Evolutionary conservation across 2,797 vertebrate species (phyloP).

Genomic region (Eospalax fontanierii): DNA sequence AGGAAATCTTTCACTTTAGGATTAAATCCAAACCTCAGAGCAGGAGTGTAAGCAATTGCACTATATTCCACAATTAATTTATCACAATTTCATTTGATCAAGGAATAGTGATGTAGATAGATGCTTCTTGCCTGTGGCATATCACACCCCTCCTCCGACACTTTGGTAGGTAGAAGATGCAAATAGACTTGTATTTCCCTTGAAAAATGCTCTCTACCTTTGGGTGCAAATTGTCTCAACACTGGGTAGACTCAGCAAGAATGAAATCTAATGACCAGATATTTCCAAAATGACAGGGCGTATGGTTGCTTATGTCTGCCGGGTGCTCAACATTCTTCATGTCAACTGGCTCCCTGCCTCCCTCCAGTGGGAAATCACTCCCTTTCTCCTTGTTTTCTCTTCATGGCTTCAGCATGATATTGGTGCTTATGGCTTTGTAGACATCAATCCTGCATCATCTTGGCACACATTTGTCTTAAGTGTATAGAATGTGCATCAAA

Average conservation of each 20-base stretch:
- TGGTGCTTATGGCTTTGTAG: not conserved
- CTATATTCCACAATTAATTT: not conserved
- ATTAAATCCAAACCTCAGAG: not conserved
- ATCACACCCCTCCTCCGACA: not conserved
- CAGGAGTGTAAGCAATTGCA: not conserved
- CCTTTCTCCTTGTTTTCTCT: not conserved
- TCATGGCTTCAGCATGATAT: not conserved
- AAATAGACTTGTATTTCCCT: not conserved
- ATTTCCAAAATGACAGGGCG: not conserved
- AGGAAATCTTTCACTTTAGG: not conserved
- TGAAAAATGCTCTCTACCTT: not conserved
- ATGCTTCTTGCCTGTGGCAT: not conserved
- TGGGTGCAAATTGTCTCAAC: not conserved
- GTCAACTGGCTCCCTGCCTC: not conserved
- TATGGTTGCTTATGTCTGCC: not conserved
- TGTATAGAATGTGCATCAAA: not conserved
- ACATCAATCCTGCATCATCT: not conserved
- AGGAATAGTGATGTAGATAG: not conserved
- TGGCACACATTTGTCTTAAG: not conserved
- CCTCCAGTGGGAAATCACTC: not conserved
- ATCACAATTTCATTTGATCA: not conserved
- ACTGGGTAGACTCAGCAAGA: not conserved
- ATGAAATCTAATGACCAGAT: not conserved
- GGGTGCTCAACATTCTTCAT: fast-evolving
- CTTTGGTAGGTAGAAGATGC: not conserved